Percentiles rank a stretch among this genome's conserved stretches.
Evolutionary conservation across 2,113 vertebrate species (phyloP).

Genomic region (Oncorhynchus gorbuscha): DNA sequence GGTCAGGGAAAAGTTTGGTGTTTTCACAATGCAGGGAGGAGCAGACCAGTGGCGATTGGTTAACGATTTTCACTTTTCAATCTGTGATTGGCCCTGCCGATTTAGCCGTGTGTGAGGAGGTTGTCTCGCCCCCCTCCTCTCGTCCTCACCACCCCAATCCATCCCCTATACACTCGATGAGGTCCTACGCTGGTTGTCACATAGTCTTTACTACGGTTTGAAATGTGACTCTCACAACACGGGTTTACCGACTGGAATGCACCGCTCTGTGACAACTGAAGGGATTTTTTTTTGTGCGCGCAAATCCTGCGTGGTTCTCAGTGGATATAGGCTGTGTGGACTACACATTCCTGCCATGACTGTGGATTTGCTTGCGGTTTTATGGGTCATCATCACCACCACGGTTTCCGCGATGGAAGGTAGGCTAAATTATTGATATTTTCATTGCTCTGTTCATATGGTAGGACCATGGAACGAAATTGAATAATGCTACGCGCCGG

Average conservation of each 20-base stretch:
- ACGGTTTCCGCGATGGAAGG: constrained; percentile 78
- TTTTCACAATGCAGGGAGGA: constrained; percentile 71
- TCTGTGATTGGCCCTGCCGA: constrained; percentile 65
- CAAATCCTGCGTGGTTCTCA: constrained; percentile 64
- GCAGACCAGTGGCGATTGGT: constrained; percentile 63
- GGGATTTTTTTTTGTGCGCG: constrained; percentile 63
- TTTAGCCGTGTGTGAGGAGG: constrained; percentile 56
- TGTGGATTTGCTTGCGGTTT: constrained; percentile 74
- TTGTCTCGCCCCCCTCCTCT: constrained; percentile 34
- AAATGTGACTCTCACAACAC: constrained; percentile 76
- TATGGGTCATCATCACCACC: constrained; percentile 48
- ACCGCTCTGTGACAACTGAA: constrained; percentile 61
- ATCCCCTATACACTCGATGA: constrained; percentile 43
- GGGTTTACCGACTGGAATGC: constrained; percentile 67
- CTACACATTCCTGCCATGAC: constrained; percentile 69
- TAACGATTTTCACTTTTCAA: constrained; percentile 51
- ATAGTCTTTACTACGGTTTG: constrained; percentile 76
- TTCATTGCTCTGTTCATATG: constrained; percentile 19
- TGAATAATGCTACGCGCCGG: neutral
- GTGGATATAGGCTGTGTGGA: constrained; percentile 62
- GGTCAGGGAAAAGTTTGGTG: constrained; percentile 76
- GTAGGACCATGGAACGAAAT: neutral
- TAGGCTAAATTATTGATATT: constrained; percentile 57
- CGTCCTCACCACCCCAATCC: constrained; percentile 21
- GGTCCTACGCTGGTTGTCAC: constrained; percentile 62